Evolutionary conservation across 2,113 vertebrate genomes (phyloP), one percentile per base, ranked within the genome.

Genomic region (Grantiella picta): DNA sequence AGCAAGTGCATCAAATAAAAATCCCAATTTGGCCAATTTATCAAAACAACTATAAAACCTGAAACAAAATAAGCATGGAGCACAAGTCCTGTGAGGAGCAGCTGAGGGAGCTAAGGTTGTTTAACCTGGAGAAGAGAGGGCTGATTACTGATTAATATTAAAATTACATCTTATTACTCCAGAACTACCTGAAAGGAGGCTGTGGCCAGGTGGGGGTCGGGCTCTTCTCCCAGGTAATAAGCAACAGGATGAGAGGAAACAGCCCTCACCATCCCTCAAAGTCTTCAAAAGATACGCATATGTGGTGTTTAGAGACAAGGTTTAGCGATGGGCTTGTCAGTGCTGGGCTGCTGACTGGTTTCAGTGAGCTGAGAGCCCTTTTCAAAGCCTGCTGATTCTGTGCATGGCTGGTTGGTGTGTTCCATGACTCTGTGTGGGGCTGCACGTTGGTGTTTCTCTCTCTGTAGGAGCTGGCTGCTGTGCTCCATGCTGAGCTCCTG

Each of bases 321-420:
- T 23, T 68, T 31, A 47, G 23, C 6, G 40, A 7, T 7, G 31
- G 35, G 27, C 29, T 18, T 12, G 31, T 59, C 36, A 27, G 12
- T 10, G 35, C 50, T 15, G 42, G 25, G 27, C 38, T 12, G 54
- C 10, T 38, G 73, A 2, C 15, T 9, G 44, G 9, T 3, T 15
- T 33, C 10, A 10, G 0, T 11, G 36, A 33, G 35, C 42, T 57
- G 33, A 6, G 77, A 38, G 44, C 15, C 15, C 5, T 25, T 23
- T 22, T 8, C n/a, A 38, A 3, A 2, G 7, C 9, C 19, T 10
- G 66, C 0, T 1, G 31, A 1, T 1, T 7, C 5, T 20, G 50
- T 15, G 33, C 17, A 75, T 15, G 49, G 45, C 29, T 35, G 50
- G 40, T 3, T 11, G 68, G 11, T 19, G 1, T 8, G 9, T 31